Base-by-base conservation (phyloP, 2,797 vertebrate species). In the Poecile montanus region DNA sequence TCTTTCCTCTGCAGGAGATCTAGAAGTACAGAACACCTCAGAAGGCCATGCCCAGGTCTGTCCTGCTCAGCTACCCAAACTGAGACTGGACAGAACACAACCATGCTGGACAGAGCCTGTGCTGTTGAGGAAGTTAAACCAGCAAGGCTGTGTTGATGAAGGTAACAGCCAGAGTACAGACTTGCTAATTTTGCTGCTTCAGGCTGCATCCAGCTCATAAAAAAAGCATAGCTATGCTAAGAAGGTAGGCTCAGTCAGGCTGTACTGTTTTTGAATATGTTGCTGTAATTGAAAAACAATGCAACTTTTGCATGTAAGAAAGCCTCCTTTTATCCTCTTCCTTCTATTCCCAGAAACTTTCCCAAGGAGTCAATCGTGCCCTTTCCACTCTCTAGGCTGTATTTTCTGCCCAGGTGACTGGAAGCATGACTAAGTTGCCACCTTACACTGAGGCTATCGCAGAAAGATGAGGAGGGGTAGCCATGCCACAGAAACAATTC, bases 381-480 rank as follows among this genome's bases (percentile, higher is more conserved):
- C 70, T 76, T 78, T 83, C 18, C 32, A 15, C 57, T 87, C 56
- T 88, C 47, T 25, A 42, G 29, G 15, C 29, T 50, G 44, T 34
- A 36, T 87, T 93, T 87, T 58, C 82, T 51, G 51, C 30, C 42
- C 56, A 63, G 29, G 20, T 76, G 56, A 93, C 68, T 32, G 32
- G 34, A 95, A 89, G 53, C 4, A 0, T 60, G 71, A 53, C 90
- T 63, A 82, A 82, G 71, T 50, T 85, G 54, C 65, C 74, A 71
- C 62, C 56, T 94, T 91, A 92, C 45, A 63, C n/a, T 17, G 45
- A 85, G 89, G 68, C 78, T 93, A 92, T 89, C 67, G 0, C 25
- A 61, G 32, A 79, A 82, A 85, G 60, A 84, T 22, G 71, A 91
- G 86, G 32, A 79, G 45, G 13, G 67, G 45, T 77, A 92, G 65